Conservation (phyloP, 2,113 vertebrate species). For the Tor tambroides region DNA sequence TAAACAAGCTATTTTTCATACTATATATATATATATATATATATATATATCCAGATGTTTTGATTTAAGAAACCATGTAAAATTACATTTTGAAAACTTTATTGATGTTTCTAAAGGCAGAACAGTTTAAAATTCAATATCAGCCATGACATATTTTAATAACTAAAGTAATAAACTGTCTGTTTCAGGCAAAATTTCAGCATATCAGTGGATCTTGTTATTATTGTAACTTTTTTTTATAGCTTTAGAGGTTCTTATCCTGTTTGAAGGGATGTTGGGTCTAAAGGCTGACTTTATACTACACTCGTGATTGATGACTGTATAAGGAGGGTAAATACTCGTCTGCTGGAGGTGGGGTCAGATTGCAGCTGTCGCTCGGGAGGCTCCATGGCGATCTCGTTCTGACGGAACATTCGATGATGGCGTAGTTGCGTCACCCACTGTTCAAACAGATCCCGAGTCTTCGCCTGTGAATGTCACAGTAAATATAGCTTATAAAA, state of each 20-base stretch:
- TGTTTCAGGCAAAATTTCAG: too few species aligned
- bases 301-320: background rate
- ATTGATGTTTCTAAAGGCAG: background rate
- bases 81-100: too few species aligned
- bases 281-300: background rate
- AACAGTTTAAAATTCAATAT: too few species aligned
- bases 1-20: too few species aligned
- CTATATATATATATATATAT: too few species aligned
- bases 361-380: slow-evolving; percentile 81
- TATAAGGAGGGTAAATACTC: slow-evolving; percentile 73
- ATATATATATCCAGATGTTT: background rate
- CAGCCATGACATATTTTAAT: too few species aligned
- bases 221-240: background rate
- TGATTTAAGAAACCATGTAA: too few species aligned
- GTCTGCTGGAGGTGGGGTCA: slow-evolving; percentile 74
- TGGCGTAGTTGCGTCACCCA: slow-evolving; percentile 91
- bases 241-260: background rate
- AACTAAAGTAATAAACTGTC: too few species aligned
- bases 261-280: background rate
- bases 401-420: slow-evolving; percentile 92
- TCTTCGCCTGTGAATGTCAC: slow-evolving; percentile 80
- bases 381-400: slow-evolving; percentile 93
- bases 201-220: background rate
- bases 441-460: slow-evolving; percentile 88
- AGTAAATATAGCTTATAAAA: background rate